Evolutionary conservation across 2,888 invertebrate species (phyloP).

Genomic region (Hyposoter dolosus): DNA sequence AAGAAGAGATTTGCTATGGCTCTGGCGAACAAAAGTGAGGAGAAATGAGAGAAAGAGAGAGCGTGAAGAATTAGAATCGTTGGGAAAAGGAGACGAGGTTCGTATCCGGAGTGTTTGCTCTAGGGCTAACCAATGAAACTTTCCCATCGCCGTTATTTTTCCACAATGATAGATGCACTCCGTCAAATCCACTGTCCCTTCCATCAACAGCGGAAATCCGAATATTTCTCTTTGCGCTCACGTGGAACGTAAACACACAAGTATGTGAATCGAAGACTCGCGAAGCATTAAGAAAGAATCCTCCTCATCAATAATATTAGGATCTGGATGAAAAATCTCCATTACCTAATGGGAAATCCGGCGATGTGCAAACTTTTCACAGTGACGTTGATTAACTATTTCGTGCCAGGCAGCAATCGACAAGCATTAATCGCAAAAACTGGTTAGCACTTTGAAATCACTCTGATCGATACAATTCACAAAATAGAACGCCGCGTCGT

Average conservation of each 20-base stretch:
- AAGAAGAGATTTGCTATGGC: constrained; percentile 2
- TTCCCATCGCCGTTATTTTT: constrained; percentile 55
- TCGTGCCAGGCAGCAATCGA: not conserved
- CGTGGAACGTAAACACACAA: constrained; percentile 28
- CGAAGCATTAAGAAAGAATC: not conserved
- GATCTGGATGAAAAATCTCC: not conserved
- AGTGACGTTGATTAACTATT: not conserved
- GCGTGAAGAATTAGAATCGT: not conserved
- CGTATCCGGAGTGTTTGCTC: constrained; percentile 55
- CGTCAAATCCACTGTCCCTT: constrained; percentile 36
- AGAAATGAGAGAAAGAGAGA: not conserved
- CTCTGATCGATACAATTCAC: not conserved
- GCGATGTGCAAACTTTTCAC: not conserved
- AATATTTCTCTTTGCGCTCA: constrained; percentile 49
- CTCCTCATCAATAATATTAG: not conserved
- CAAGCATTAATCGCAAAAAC: not conserved
- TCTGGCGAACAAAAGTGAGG: constrained; percentile 13
- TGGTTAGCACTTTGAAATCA: not conserved
- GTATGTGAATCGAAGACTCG: not conserved
- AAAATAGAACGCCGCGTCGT: not conserved
- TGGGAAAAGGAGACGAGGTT: constrained; percentile 20
- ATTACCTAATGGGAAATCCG: not conserved
- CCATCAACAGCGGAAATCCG: constrained; percentile 1
- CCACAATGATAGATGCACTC: constrained; percentile 27
- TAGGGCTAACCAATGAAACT: constrained; percentile 47